Evolutionary conservation across 2,113 vertebrate genomes (phyloP).

Genomic region (Sylvietta virens): DNA sequence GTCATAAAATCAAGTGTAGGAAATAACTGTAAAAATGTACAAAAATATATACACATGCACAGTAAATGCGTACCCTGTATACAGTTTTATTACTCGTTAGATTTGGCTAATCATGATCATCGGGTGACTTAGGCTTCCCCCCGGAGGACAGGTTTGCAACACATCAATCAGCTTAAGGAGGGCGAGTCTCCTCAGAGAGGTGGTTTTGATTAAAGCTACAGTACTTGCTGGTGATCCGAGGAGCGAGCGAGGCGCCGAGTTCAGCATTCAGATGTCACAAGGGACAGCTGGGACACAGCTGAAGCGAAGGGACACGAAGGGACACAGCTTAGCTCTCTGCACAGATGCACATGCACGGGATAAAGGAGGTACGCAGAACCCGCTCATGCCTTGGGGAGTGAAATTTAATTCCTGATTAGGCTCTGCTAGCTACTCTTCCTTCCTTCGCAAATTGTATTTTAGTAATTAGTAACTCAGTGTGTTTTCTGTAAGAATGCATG

Average conservation of each 20-base stretch:
- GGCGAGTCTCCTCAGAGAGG: not conserved
- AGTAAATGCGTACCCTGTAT: conserved; percentile 64
- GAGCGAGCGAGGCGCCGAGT: not conserved
- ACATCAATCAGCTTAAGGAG: not conserved
- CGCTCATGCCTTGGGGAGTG: not conserved
- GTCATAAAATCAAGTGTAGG: conserved; percentile 38
- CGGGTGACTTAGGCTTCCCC: not conserved
- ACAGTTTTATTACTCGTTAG: not conserved
- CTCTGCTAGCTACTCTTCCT: not conserved
- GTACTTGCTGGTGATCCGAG: conserved; percentile 23
- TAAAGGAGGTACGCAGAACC: conserved; percentile 19
- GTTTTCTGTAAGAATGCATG: not conserved
- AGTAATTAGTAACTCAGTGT: not conserved
- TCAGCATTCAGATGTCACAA: conserved; percentile 18
- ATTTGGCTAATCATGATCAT: not conserved
- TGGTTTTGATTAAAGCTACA: conserved; percentile 7
- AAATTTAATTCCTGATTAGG: not conserved
- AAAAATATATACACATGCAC: conserved; percentile 63
- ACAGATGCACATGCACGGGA: not conserved
- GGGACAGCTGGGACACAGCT: conserved; percentile 16
- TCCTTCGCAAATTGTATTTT: not conserved
- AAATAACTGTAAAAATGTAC: conserved; percentile 68
- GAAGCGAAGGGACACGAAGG: not conserved
- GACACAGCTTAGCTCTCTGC: not conserved
- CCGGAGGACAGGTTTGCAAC: not conserved